Percentiles rank a stretch among this genome's conserved stretches.
Conservation (phyloP, 2,888 invertebrate genomes). For the Phyllotreta cruciferae region DNA sequence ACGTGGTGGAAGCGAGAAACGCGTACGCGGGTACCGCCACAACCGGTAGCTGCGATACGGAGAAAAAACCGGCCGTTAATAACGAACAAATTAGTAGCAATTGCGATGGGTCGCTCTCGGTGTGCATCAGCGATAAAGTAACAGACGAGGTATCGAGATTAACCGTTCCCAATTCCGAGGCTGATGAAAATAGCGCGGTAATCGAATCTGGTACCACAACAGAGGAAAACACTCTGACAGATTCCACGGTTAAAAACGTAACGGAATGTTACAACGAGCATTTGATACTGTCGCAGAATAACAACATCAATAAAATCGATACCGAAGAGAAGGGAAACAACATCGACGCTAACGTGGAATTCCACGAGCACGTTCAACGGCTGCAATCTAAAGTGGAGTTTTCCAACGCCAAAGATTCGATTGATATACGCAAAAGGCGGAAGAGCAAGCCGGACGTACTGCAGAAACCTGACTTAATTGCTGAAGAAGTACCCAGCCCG, state of each 20-base stretch:
- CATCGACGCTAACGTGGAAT: constrained; percentile 53
- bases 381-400: constrained; percentile 74
- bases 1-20: constrained; percentile 43
- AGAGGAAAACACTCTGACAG: constrained; percentile 66
- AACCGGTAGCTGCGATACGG: constrained; percentile 47
- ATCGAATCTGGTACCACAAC: constrained; percentile 66
- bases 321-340: constrained; percentile 31
- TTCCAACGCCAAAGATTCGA: constrained; percentile 72
- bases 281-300: constrained; percentile 23
- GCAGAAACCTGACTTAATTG: constrained; percentile 52
- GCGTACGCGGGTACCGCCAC: constrained; percentile 32
- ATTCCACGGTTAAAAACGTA: constrained; percentile 59
- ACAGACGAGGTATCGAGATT: neutral
- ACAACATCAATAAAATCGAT: constrained; percentile 10
- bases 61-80: constrained; percentile 49
- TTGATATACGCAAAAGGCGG: constrained; percentile 68
- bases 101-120: neutral
- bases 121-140: neutral
- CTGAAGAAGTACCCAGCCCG: constrained; percentile 50
- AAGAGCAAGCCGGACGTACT: constrained; percentile 57
- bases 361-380: constrained; percentile 70
- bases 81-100: too few relatives aligned
- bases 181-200: constrained; percentile 65
- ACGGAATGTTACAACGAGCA: constrained; percentile 48
- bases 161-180: neutral